Evolutionary conservation across 1,140 invertebrate genomes (phyloP).

Genomic region (Holcopasites calliopsidis): DNA sequence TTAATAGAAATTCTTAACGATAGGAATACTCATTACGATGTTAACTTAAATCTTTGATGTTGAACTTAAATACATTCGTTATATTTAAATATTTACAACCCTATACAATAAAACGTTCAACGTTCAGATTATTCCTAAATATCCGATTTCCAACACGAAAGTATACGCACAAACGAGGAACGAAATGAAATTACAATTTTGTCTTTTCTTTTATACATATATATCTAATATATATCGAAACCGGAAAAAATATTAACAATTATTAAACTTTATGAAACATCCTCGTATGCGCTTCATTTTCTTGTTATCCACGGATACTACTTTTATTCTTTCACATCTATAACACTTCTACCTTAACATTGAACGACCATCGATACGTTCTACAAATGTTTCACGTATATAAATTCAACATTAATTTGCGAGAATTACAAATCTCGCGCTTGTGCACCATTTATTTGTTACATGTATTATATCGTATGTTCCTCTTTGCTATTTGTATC

Average conservation of each 20-base stretch:
- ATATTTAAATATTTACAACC: conserved; percentile 61
- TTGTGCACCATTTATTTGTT: conserved; percentile 41
- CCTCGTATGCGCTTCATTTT: conserved; percentile 28
- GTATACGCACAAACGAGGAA: conserved; percentile 37
- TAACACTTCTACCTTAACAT: conserved; percentile 52
- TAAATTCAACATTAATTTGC: conserved; percentile 30
- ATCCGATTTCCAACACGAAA: conserved; percentile 43
- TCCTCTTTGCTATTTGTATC: conserved; percentile 23
- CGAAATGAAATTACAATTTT: conserved; percentile 28
- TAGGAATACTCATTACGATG: conserved; percentile 46
- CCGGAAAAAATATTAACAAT: conserved; percentile 48
- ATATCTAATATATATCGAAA: conserved; percentile 36
- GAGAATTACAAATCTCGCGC: conserved; percentile 7
- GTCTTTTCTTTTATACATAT: conserved; percentile 11
- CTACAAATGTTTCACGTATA: conserved; percentile 45
- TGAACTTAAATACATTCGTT: conserved; percentile 59
- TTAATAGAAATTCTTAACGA: conserved; percentile 34
- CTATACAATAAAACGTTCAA: conserved; percentile 54
- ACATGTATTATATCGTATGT: conserved; percentile 26
- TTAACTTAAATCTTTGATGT: conserved; percentile 59
- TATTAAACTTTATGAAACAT: conserved; percentile 39
- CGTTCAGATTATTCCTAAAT: conserved; percentile 22
- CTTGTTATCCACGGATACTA: conserved; percentile 14
- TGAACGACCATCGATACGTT: conserved; percentile 47
- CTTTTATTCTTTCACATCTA: conserved; percentile 47